phyloP scores from a whole-genome alignment of 2,888 invertebrate species.

The Tyria jacobaeae region DNA sequence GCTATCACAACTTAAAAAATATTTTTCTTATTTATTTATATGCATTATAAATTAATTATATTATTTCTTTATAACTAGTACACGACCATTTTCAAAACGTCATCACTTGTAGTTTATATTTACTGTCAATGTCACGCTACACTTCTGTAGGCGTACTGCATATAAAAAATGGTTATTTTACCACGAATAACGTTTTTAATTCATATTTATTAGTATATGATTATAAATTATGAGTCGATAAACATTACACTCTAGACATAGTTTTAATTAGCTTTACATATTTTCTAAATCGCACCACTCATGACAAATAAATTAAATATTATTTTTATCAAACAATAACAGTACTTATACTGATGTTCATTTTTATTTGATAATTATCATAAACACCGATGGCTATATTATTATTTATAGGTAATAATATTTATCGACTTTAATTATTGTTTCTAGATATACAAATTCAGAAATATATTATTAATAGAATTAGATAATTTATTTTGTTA shows the following conservation, averaged over 20 bases:
- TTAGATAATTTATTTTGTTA: constrained; percentile 57
- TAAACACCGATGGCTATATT: not conserved
- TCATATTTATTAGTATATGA: not conserved
- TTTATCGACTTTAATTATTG: constrained; percentile 22
- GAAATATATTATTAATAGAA: constrained; percentile 22
- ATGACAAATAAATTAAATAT: constrained; percentile 18
- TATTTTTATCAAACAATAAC: constrained; percentile 9
- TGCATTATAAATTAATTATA: too few species aligned
- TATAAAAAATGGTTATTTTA: too few species aligned
- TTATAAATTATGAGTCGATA: not conserved
- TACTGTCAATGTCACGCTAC: not conserved
- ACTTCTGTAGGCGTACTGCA: too few species aligned
- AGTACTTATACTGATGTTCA: not conserved
- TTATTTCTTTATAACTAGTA: not conserved
- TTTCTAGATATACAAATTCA: constrained; percentile 20
- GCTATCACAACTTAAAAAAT: not conserved
- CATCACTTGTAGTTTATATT: too few species aligned
- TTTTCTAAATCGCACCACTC: constrained; percentile 16
- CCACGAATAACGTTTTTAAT: not conserved
- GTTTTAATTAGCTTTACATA: constrained; percentile 3
- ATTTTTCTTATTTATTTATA: too few species aligned
- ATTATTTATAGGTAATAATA: constrained; percentile 10
- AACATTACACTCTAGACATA: constrained; percentile 6
- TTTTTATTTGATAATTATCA: constrained; percentile 1
- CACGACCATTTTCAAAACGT: not conserved